These are phyloP conservation scores for Coptotermes formosanus DNA, from an alignment of 1,140 invertebrate species.

Conservation along the genomic window DNA sequence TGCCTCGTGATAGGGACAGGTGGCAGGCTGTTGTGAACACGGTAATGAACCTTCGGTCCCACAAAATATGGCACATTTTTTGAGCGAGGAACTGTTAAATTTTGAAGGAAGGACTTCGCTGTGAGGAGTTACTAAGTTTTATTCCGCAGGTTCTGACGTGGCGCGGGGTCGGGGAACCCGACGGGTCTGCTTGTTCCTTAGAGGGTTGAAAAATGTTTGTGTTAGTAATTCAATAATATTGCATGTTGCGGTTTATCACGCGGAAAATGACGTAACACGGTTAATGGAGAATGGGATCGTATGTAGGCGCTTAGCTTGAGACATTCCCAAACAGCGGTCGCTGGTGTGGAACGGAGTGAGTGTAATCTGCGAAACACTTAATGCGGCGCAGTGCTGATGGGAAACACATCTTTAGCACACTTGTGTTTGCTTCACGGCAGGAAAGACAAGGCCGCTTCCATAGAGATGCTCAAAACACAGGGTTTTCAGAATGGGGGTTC, in stretches of 20 bases:
- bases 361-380: not conserved
- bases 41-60: too few relatives aligned
- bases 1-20: too few relatives aligned
- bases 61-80: too few relatives aligned
- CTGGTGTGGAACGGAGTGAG: not conserved
- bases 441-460: not conserved
- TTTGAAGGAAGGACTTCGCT: too few relatives aligned
- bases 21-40: too few relatives aligned
- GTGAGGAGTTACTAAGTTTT: too few relatives aligned
- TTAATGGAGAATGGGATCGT: not conserved
- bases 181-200: not conserved
- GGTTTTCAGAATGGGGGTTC: too few relatives aligned
- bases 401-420: not conserved
- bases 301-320: not conserved
- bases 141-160: too few relatives aligned
- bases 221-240: not conserved
- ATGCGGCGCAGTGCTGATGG: not conserved
- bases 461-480: not conserved
- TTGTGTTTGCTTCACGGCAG: not conserved
- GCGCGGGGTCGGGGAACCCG: not conserved
- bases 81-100: too few relatives aligned
- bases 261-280: not conserved
- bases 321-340: not conserved
- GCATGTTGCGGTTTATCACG: not conserved
- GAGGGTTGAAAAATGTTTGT: not conserved